Evolutionary conservation across 2,113 vertebrate species (phyloP), one percentile per base, ranked within the genome.

Genomic region (Odontophorus gujanensis): DNA sequence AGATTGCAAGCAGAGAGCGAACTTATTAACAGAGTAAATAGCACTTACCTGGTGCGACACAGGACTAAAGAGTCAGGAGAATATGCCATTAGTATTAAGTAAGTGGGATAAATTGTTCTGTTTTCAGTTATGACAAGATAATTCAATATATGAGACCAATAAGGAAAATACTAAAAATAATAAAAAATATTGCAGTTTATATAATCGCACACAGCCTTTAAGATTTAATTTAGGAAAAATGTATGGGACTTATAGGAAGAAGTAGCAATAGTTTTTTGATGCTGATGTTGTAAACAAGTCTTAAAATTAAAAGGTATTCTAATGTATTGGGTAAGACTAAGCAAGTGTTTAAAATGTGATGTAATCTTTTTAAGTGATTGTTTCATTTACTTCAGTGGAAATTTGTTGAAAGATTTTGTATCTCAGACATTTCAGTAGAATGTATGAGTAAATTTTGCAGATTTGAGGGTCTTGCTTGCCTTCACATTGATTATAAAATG

Each of bases 41-140:
- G 99, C 98, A 99, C 99, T 69, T 99, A 99, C 96, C 97, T 99
- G 96, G 99, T 99, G 89, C 98, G 99, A 66, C 99, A 99, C 96
- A 98, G 99, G 95, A 99, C 98, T 94, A 98, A 98, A 95, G 99
- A 99, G 95, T 98, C 96, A 67, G 98, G 98, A 47, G 99, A 99
- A 96, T 99, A 99, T 71, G 99, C 99, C 80, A 98, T 99, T 96
- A 99, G 99, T 95, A 99, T 99, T 95, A 99, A 99, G 99, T 99
- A 98, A 98, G 99, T 98, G 62, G 67, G 85, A 87, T 84, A 91
- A 86, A 25, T 87, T 90, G 84, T 86, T 26, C 22, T 91, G 25
- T 95, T 96, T 72, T 81, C 58, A 55, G 93, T 94, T 91, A 40
- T 78, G 24, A 61, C 6, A 87, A 80, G 71, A 47, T 63, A 81